phyloP scores from a whole-genome alignment of 2,888 invertebrate species.

The Ichneumoninae sp. region DNA sequence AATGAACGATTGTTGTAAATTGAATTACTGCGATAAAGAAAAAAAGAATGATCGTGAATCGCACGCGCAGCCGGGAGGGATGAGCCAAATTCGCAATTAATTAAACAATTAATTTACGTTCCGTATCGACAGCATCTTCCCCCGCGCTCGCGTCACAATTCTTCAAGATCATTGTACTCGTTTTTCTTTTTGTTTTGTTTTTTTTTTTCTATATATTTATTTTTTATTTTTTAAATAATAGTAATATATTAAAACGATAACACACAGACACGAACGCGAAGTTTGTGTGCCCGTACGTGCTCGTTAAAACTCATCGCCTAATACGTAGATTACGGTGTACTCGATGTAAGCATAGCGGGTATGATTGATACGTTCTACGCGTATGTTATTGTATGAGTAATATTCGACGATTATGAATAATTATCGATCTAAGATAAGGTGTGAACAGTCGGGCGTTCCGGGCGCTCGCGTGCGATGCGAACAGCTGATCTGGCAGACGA shows the following conservation, averaged over 20 bases:
- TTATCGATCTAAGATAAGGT: constrained; percentile 34
- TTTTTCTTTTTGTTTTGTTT: background rate
- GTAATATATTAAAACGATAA: constrained; percentile 19
- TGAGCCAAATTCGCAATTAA: background rate
- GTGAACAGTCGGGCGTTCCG: constrained; percentile 23
- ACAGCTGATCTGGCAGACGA: background rate
- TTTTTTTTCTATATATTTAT: background rate
- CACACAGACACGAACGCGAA: constrained; percentile 40
- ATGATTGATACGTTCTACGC: constrained; percentile 47
- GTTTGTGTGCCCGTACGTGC: constrained; percentile 66
- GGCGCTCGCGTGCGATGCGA: constrained; percentile 9
- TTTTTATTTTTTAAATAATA: background rate
- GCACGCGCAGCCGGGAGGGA: background rate
- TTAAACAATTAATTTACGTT: background rate
- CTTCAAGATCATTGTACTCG: constrained; percentile 15
- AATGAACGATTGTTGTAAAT: constrained; percentile 9
- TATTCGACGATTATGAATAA: constrained; percentile 43
- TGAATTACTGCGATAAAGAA: background rate
- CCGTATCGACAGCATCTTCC: background rate
- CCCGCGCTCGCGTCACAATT: constrained; percentile 1
- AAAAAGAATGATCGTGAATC: constrained; percentile 16
- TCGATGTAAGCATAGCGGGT: constrained; percentile 56
- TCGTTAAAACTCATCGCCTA: constrained; percentile 67
- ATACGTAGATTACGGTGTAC: constrained; percentile 63
- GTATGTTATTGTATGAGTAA: constrained; percentile 42